These are phyloP conservation scores for Colostygia pectinataria DNA, from an alignment of 2,888 invertebrate genomes.

Conservation along the genomic window DNA sequence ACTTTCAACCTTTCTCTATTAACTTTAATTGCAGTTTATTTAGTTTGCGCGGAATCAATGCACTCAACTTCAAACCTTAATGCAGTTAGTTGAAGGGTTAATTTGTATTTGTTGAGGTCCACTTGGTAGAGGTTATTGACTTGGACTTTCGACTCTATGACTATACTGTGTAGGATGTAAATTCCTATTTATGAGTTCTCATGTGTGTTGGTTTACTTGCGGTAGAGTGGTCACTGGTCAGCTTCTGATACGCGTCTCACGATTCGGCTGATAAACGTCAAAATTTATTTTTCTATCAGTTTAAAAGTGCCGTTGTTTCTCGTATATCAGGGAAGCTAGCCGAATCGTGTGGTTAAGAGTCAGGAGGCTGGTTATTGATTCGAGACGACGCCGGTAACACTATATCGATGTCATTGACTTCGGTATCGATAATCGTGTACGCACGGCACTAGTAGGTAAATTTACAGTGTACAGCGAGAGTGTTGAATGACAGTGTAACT, in stretches of 20 bases:
- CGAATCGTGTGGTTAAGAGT: slow-evolving; percentile 9
- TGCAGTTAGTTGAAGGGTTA: slow-evolving; percentile 10
- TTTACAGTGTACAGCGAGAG: slow-evolving; percentile 30
- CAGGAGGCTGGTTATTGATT: slow-evolving; percentile 43
- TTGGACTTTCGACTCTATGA: slow-evolving; percentile 8
- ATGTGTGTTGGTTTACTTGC: slow-evolving; percentile 24
- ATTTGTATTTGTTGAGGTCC: slow-evolving; percentile 12
- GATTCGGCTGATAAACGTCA: neutral
- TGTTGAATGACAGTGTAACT: neutral
- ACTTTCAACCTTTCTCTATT: slow-evolving; percentile 9
- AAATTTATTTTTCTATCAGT: no score
- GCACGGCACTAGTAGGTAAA: slow-evolving; percentile 14
- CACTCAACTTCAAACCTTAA: slow-evolving; percentile 24
- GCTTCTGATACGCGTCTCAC: neutral
- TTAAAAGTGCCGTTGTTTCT: no score
- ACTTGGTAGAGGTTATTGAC: slow-evolving; percentile 4
- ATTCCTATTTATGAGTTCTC: neutral
- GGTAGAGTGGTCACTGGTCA: slow-evolving; percentile 27
- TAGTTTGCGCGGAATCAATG: slow-evolving; percentile 27
- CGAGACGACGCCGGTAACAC: slow-evolving; percentile 48
- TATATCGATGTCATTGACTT: slow-evolving; percentile 64
- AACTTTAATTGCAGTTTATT: slow-evolving; percentile 21
- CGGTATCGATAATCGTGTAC: slow-evolving; percentile 37
- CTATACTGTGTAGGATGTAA: slow-evolving; percentile 1
- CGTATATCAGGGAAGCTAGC: neutral